phyloP scores from a whole-genome alignment of 2,888 invertebrate genomes.

The Rhorus exstirpatorius region DNA sequence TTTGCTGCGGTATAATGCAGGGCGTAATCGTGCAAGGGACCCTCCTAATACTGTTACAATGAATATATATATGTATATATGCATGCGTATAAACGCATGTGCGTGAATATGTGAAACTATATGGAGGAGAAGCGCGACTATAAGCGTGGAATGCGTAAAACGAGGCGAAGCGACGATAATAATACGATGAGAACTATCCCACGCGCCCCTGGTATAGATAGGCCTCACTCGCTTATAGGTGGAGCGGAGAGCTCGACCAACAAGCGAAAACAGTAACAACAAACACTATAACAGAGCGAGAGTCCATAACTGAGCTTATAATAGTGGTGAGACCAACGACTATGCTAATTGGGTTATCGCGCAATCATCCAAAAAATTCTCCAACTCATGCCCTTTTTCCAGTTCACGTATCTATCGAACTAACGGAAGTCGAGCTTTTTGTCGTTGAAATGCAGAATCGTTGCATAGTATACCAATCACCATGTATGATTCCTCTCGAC shows the following conservation, averaged over 20 bases:
- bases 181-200: constrained; percentile 85
- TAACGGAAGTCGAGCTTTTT: constrained; percentile 1
- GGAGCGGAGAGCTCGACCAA: constrained; percentile 51
- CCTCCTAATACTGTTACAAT: not conserved
- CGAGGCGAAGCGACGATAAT: constrained; percentile 76
- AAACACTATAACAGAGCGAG: constrained; percentile 14
- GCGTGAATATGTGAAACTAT: constrained; percentile 56
- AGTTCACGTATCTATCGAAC: not conserved
- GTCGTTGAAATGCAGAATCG: constrained; percentile 2
- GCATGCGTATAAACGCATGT: constrained; percentile 29
- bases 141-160: constrained; percentile 73
- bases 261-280: constrained; percentile 47
- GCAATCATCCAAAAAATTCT: constrained; percentile 23
- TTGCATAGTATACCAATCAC: not conserved
- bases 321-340: constrained; percentile 30
- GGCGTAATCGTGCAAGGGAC: constrained; percentile 50
- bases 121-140: constrained; percentile 50
- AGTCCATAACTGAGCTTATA: constrained; percentile 51
- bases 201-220: constrained; percentile 74
- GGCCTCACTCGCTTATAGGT: constrained; percentile 50
- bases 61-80: constrained; percentile 15
- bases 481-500: constrained; percentile 19
- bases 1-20: constrained; percentile 36
- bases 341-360: constrained; percentile 27
- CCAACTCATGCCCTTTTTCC: not conserved